Base-by-base conservation (phyloP, 2,888 invertebrate species). In the Lasioglossum zephyrum region DNA sequence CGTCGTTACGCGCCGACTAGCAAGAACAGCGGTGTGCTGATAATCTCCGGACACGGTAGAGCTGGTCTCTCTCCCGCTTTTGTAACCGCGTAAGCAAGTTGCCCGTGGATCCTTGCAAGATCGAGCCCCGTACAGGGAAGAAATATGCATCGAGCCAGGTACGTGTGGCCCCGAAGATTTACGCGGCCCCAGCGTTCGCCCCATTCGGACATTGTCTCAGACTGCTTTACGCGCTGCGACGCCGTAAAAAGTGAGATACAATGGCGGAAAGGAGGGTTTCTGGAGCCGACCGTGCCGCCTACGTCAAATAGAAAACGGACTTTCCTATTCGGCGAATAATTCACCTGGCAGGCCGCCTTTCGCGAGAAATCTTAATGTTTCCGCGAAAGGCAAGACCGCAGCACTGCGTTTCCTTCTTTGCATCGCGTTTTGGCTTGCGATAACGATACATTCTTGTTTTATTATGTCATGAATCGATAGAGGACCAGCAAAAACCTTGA, bases 1-100 rank as follows among this genome's bases (percentile, higher is more conserved):
- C 83, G 80, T 66, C 78, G 87, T 90, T 87, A 85, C 85, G 91
- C 89, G 86, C 78, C 84, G 79, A 81, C 80, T 85, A 86, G 89
- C 85, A 85, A 73, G 87, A 88, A 88, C 89, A 86, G 73, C 41
- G 70, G 80, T 44, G 26, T 36, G 73, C 87, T 83, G 87, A 89
- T 89, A 89, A 89, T 89, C 85, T 85, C 84, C 77, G 53, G 89
- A 89, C 89, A 89, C 89, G 88, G 81, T 82, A n/a, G 53, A 60
- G 81, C 77, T 82, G 60, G 69, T 66, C 36, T 66, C 73, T 70
- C 60, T 41, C 39, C 31, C 76, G 49, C 81, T 57, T 87, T 73
- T 73, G 70, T 76, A 78, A 49, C 70, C 73, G 81, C 79, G 85
- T 74, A 81, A 85, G 86, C 86, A 79, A 69, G 36, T 81, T 66